Conservation (phyloP, 2,797 vertebrate genomes). For the Netta rufina region DNA sequence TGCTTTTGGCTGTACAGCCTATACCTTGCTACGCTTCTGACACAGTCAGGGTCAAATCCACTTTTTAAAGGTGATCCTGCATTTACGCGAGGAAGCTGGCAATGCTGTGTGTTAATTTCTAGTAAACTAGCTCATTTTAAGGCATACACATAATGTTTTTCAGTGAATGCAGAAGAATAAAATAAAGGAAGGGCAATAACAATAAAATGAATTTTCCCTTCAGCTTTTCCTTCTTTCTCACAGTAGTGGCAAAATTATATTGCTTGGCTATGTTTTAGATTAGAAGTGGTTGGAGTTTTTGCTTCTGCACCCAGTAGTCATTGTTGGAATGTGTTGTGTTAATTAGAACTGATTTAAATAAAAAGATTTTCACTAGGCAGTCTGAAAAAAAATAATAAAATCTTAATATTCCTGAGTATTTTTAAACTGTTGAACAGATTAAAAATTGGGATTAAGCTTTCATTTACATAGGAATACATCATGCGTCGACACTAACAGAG, state of each 20-base stretch:
- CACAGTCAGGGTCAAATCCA: background rate
- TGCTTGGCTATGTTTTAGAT: background rate
- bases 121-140: background rate
- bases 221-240: conserved; percentile 12
- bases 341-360: conserved; percentile 31
- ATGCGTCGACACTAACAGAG: background rate
- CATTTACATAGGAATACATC: background rate
- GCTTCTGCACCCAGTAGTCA: background rate
- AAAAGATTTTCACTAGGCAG: background rate
- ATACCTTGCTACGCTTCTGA: background rate
- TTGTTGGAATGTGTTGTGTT: background rate
- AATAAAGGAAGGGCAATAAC: background rate
- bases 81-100: background rate
- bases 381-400: background rate
- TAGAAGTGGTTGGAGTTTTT: background rate
- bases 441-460: background rate
- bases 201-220: background rate
- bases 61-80: background rate
- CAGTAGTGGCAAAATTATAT: background rate
- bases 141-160: background rate
- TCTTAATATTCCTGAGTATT: background rate
- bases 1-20: background rate
- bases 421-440: background rate
- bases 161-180: background rate
- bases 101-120: background rate